Conservation (phyloP, 2,888 invertebrate genomes). For the Drosophila antonietae region DNA sequence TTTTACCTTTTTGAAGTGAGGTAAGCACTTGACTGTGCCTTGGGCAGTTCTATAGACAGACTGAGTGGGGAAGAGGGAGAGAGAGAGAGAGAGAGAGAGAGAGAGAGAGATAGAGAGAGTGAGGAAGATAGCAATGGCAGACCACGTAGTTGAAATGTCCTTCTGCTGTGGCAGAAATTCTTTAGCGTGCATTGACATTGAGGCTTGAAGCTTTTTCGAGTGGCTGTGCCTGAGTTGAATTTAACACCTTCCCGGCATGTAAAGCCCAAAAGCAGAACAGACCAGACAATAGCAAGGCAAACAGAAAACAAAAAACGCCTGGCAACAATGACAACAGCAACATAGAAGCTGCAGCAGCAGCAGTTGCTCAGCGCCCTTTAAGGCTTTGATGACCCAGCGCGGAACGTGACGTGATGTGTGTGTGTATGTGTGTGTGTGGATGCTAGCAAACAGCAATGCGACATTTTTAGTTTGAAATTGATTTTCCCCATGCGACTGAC, state of each 20-base stretch:
- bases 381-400: constrained; percentile 77
- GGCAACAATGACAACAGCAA: constrained; percentile 67
- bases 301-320: constrained; percentile 13
- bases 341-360: constrained; percentile 34
- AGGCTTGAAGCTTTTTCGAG: constrained; percentile 26
- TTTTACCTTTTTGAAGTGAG: constrained; percentile 52
- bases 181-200: constrained; percentile 75
- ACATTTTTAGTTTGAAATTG: constrained; percentile 74
- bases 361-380: constrained; percentile 61
- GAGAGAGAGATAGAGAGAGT: not conserved
- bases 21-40: constrained; percentile 63
- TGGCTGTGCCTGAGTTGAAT: constrained; percentile 68
- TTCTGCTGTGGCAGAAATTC: constrained; percentile 75
- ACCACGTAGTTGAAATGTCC: constrained; percentile 70
- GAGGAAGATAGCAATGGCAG: not conserved
- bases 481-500: constrained; percentile 70
- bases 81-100: not conserved
- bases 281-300: constrained; percentile 61
- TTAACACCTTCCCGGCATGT: constrained; percentile 79
- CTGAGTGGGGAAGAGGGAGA: not conserved
- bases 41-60: constrained; percentile 12
- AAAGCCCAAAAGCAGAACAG: constrained; percentile 78
- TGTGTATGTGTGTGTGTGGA: constrained; percentile 22
- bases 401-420: constrained; percentile 74
- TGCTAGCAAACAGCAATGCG: constrained; percentile 52